Evolutionary conservation across 1,140 invertebrate species (phyloP).

Genomic region (Diorhabda carinulata): DNA sequence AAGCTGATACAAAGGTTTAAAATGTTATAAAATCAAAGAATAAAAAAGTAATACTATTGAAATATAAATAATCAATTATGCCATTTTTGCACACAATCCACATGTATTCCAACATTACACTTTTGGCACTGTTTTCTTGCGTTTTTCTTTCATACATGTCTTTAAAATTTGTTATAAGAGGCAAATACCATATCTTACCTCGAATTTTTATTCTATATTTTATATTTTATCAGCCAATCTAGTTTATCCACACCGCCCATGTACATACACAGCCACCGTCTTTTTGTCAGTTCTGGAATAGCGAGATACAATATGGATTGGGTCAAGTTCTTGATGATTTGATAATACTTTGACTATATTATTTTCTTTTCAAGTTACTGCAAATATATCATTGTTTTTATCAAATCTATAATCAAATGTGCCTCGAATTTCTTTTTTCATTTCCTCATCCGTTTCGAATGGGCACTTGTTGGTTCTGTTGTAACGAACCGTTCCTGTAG

Average conservation of each 20-base stretch:
- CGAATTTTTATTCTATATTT: background rate
- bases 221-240: background rate
- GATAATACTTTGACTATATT: constrained; percentile 22
- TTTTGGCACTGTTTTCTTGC: too few relatives aligned
- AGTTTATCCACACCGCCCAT: background rate
- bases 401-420: constrained; percentile 15
- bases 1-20: too few relatives aligned
- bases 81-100: too few relatives aligned
- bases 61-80: too few relatives aligned
- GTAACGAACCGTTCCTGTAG: constrained; percentile 24
- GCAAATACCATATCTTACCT: background rate
- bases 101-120: too few relatives aligned
- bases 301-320: constrained; percentile 38
- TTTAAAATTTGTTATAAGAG: background rate
- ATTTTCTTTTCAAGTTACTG: constrained; percentile 20
- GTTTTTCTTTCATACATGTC: background rate
- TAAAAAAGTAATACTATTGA: too few relatives aligned
- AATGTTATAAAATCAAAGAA: too few relatives aligned
- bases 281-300: constrained; percentile 37
- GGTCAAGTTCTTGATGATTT: constrained; percentile 37
- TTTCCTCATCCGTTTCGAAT: constrained; percentile 8
- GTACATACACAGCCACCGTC: constrained; percentile 33
- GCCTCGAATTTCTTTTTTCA: constrained; percentile 16
- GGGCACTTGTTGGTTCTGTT: constrained; percentile 25
- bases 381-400: constrained; percentile 21